These are phyloP conservation scores for Eueides isabella DNA, from an alignment of 1,140 invertebrate genomes.

Conservation along the genomic window DNA sequence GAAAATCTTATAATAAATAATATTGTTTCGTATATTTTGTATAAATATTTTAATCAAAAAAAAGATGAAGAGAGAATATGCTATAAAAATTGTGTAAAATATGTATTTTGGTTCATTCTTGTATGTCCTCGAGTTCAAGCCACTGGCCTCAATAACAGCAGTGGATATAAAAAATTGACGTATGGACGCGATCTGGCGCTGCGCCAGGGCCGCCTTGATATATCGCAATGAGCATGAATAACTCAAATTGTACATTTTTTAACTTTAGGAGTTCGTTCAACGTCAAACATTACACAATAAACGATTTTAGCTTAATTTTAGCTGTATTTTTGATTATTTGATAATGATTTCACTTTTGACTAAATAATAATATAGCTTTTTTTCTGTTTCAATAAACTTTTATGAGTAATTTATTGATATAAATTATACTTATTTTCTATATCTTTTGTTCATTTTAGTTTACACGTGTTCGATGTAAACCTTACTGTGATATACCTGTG, in stretches of 20 bases:
- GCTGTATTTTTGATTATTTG: neutral
- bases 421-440: too few relatives aligned
- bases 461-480: too few relatives aligned
- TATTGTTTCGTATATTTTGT: neutral
- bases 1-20: neutral
- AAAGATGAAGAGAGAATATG: neutral
- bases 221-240: slow-evolving; percentile 30
- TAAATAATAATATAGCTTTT: too few relatives aligned
- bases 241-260: slow-evolving; percentile 39
- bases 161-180: slow-evolving; percentile 34
- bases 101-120: neutral
- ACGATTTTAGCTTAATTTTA: neutral
- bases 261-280: slow-evolving; percentile 16
- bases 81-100: neutral
- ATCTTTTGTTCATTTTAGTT: too few relatives aligned
- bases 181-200: slow-evolving; percentile 29
- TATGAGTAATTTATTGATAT: too few relatives aligned
- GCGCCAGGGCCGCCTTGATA: slow-evolving; percentile 37
- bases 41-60: neutral
- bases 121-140: neutral
- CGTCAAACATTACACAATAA: neutral
- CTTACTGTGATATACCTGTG: too few relatives aligned
- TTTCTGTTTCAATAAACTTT: too few relatives aligned
- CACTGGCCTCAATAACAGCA: slow-evolving; percentile 9
- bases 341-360: too few relatives aligned